Evolutionary conservation across 2,797 vertebrate genomes (phyloP).

Genomic region (Chloroceryle amazona): DNA sequence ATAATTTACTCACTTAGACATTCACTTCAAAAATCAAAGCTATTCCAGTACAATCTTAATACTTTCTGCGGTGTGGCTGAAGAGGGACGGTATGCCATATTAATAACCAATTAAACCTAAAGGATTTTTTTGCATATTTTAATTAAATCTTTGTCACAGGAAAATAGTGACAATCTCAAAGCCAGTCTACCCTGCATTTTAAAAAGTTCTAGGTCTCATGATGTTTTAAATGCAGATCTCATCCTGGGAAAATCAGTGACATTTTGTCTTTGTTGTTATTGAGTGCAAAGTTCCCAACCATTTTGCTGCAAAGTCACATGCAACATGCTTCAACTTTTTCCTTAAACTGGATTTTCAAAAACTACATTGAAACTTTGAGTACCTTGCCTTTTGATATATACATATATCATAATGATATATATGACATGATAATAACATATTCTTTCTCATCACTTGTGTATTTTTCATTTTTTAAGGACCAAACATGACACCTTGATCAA

Average conservation of each 20-base stretch:
- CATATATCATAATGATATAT: no score
- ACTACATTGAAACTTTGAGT: neutral
- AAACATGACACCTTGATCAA: neutral
- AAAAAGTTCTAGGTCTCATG: neutral
- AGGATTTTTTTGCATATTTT: neutral
- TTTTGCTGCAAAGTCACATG: neutral
- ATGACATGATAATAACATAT: neutral
- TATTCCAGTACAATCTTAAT: neutral
- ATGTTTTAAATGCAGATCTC: neutral
- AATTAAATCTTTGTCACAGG: neutral
- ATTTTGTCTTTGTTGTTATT: neutral
- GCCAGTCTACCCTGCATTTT: neutral
- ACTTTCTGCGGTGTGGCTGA: neutral
- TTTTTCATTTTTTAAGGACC: neutral
- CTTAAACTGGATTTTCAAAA: neutral
- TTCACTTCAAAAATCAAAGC: neutral
- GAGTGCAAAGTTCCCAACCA: neutral
- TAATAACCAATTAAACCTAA: neutral
- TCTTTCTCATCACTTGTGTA: neutral
- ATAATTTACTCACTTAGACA: neutral
- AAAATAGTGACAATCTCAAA: neutral
- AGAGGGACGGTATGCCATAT: neutral
- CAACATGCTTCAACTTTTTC: neutral
- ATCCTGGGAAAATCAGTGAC: neutral
- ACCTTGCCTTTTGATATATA: neutral